Conservation (phyloP, 2,797 vertebrate species). For the Crypturellus tataupa region DNA sequence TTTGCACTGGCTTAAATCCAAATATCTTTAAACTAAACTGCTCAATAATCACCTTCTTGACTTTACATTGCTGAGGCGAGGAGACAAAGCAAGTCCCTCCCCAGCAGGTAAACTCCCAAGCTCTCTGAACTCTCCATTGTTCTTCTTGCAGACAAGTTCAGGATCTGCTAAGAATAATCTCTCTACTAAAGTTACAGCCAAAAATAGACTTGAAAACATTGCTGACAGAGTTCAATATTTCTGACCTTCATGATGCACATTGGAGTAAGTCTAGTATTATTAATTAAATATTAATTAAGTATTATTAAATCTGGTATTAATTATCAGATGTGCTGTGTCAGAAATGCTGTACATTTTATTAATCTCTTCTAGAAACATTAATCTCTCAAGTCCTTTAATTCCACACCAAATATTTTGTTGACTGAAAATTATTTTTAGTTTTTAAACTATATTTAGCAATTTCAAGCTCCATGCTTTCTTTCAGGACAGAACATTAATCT, state of each 20-base stretch:
- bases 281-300: no score
- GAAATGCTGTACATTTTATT: background rate
- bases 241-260: background rate
- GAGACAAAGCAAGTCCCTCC: background rate
- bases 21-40: background rate
- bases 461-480: background rate
- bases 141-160: background rate
- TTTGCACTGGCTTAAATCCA: background rate
- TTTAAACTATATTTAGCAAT: background rate
- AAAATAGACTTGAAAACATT: background rate
- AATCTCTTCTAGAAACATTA: background rate
- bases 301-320: background rate
- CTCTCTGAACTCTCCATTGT: accelerated
- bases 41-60: background rate
- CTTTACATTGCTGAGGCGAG: background rate
- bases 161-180: background rate
- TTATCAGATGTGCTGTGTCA: background rate
- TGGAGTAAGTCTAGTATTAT: background rate
- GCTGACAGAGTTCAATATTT: background rate
- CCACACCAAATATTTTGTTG: background rate
- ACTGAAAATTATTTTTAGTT: background rate
- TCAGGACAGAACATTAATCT: background rate
- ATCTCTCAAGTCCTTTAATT: background rate
- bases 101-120: background rate
- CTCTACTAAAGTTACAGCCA: background rate